These are phyloP conservation scores for Mormyrus lacerda DNA, from an alignment of 2,113 vertebrate species.

Conservation along the genomic window DNA sequence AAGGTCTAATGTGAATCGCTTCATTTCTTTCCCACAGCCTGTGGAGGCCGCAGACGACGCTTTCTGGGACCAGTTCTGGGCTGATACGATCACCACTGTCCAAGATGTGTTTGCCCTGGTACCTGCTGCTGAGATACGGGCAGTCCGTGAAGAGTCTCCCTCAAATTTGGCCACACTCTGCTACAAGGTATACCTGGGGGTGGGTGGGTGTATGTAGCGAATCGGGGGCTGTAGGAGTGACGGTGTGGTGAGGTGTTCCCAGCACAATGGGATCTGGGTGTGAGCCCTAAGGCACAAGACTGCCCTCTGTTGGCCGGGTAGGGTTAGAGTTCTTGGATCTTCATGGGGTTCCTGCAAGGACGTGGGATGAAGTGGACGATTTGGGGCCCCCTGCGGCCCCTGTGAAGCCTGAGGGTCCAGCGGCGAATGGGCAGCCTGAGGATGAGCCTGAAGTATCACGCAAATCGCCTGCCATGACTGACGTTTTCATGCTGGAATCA, in stretches of 20 bases:
- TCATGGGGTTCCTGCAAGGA: neutral
- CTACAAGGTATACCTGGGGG: slow-evolving; percentile 74
- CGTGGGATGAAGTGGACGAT: neutral
- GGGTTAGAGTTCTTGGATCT: neutral
- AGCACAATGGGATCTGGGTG: neutral
- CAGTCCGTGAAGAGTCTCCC: slow-evolving; percentile 90
- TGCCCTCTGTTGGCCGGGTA: neutral
- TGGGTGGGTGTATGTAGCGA: neutral
- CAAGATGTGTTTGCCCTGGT: slow-evolving; percentile 97
- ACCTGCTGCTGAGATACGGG: slow-evolving; percentile 93
- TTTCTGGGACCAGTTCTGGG: slow-evolving; percentile 99
- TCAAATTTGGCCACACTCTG: slow-evolving; percentile 95
- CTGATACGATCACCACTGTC: slow-evolving; percentile 86
- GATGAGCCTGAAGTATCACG: neutral
- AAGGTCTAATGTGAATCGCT: neutral
- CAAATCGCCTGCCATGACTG: neutral
- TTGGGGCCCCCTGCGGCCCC: neutral
- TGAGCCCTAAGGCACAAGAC: neutral
- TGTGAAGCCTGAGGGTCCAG: neutral
- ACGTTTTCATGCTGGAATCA: neutral
- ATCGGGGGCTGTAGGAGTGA: neutral
- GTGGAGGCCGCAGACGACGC: slow-evolving; percentile 96
- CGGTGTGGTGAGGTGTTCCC: neutral
- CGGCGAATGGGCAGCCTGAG: neutral
- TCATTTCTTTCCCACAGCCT: slow-evolving; percentile 57